Base-by-base conservation (phyloP, 1,140 invertebrate genomes). In the Hypsibius dujardini region DNA sequence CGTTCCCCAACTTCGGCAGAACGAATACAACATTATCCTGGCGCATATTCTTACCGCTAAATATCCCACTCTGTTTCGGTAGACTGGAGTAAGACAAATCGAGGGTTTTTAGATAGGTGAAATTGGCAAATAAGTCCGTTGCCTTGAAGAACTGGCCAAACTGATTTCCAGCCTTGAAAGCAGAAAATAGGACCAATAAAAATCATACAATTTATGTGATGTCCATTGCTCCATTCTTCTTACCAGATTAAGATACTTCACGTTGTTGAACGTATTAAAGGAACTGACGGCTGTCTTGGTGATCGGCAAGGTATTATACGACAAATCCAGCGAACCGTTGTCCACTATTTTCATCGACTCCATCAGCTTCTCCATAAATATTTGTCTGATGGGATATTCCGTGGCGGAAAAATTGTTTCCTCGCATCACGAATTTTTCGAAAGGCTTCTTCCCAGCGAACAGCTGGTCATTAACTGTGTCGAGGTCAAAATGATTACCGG, bases 91-190 rank as follows among this genome's bases (percentile, higher is more conserved):
- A 12, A n/a, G 7, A 12, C 50, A 56, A 56, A 56, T 56, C 50
- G 7, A 56, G 50, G 7, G 7, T n/a, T 56, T 56, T n/a, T n/a
- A 56, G 50, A 7, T 12, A 56, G n/a, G 7, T n/a, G n/a, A 56
- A 56, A 12, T n/a, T n/a, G 7, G 50, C n/a, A 56, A 56, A 56
- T n/a, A 56, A 12, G 50, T 56, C n/a, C 50, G 50, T 56, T 7
- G 50, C 50, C 50, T 56, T 56, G n/a, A 56, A 56, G 7, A 56
- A 56, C 50, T 56, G 50, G 7, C 50, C 50, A n/a, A 56, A 56
- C n/a, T 56, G 50, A 56, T 56, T 56, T n/a, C 50, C 50, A 28
- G 28, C 28, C 28, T 28, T 28, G 28, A 28, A 28, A 28, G 28
- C 28, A 28, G 28, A 28, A 28, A 28, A 28, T 0, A 28, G 28